Percentiles rank a stretch among this genome's conserved stretches.
Conservation (phyloP, 2,888 invertebrate species). For the Pristionchus japonicus region DNA sequence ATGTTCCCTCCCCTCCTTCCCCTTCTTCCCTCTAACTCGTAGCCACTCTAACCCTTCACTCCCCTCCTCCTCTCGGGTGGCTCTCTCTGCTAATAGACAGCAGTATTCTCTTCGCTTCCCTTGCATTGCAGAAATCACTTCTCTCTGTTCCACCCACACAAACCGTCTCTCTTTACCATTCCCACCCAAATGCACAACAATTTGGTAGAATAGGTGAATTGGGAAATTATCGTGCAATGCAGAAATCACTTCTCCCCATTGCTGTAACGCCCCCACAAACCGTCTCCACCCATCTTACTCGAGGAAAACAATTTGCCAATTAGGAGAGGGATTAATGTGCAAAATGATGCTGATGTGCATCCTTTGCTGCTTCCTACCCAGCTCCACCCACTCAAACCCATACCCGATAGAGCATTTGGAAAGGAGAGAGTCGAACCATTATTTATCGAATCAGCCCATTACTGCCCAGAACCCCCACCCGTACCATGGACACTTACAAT, state of each 20-base stretch:
- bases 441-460: no score
- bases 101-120: neutral
- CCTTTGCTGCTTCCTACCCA: no score
- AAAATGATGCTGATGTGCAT: no score
- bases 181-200: neutral
- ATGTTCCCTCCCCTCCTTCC: neutral
- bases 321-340: no score
- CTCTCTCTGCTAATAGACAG: constrained; percentile 21
- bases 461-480: neutral
- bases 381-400: neutral
- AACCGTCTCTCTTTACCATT: neutral
- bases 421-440: no score
- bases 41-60: neutral
- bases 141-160: neutral
- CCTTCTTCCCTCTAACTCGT: neutral
- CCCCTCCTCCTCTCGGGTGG: neutral
- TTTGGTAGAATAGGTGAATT: no score
- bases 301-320: no score
- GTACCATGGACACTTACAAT: neutral
- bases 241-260: no score
- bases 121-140: constrained; percentile 12
- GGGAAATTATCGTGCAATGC: no score
- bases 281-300: no score
- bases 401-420: neutral
- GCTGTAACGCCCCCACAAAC: no score